Conservation (phyloP, 2,113 vertebrate genomes). For the Clinocottus analis region DNA sequence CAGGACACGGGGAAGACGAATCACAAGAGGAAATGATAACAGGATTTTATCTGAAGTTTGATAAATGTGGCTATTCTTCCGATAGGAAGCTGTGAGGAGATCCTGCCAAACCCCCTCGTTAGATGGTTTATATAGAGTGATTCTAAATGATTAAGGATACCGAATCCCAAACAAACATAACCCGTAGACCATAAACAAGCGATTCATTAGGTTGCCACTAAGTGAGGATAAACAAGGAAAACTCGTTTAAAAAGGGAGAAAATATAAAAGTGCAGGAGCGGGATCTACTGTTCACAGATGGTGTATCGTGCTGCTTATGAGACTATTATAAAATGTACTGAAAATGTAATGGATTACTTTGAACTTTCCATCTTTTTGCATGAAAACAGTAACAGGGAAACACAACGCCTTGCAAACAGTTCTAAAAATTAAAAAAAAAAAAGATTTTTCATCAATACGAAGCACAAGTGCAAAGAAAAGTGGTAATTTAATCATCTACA, state of each 20-base stretch:
- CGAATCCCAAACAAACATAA: conserved; percentile 41
- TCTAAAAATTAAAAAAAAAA: too few species aligned
- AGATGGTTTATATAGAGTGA: conserved; percentile 49
- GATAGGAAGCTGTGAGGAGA: conserved; percentile 67
- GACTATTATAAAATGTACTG: neutral
- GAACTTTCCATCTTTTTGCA: neutral
- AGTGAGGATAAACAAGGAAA: neutral
- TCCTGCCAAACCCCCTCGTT: conserved; percentile 15
- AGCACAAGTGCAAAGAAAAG: neutral
- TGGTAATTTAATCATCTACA: neutral
- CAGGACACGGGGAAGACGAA: conserved; percentile 34
- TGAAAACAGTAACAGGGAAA: neutral
- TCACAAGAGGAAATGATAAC: conserved; percentile 68
- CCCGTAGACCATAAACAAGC: conserved; percentile 14
- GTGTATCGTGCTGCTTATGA: neutral
- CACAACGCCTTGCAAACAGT: neutral
- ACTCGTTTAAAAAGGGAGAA: neutral
- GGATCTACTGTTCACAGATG: neutral
- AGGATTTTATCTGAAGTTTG: conserved; percentile 67
- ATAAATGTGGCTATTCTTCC: conserved; percentile 67
- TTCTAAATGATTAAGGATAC: conserved; percentile 61
- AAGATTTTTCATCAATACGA: neutral
- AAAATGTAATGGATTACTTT: neutral
- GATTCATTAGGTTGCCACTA: conserved; percentile 25
- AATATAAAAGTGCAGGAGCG: neutral